Evolutionary conservation across 1,140 invertebrate genomes (phyloP), one percentile per base, ranked within the genome.

Genomic region (Nomia melanderi): DNA sequence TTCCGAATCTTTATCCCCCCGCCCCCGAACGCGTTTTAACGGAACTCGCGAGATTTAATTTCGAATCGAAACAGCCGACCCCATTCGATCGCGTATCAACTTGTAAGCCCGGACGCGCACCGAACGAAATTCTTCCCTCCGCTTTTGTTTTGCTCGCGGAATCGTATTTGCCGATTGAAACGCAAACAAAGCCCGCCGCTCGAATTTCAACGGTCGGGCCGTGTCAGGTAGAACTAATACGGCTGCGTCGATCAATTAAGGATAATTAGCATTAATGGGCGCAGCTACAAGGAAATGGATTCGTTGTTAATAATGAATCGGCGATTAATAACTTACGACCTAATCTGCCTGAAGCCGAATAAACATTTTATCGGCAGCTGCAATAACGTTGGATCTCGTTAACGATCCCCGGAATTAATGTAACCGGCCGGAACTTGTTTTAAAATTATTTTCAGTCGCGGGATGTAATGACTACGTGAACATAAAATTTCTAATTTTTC

Each of bases 271-370:
- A 56, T 70, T 71, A 64, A 77, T 71, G 39, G 60, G 36, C n/a
- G 33, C n/a, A 33, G 39, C 47, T 59, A 44, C 50, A 62, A 36
- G 74, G 59, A 77, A 77, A 64, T 77, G 60, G 79, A 81, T 73
- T 56, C 53, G 44, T 67, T 47, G 64, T 81, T 82, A 82, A 82
- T 81, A 82, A 81, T 82, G 67, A 31, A 82, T 77, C 69, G 56
- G 29, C 54, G 25, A 72, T 81, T 81, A 82, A 77, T 74, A 78
- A 81, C 70, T 56, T 25, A 60, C 47, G 53, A 59, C 12, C 39
- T 31, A 41, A 31, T 27, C 31, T 7, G 47, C 7, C 14, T 70
- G n/a, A 50, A n/a, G 66, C 27, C 53, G 27, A n/a, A 72, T 81
- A 65, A 78, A 64, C 72, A 65, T 81, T 82, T 67, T 54, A 72